These are phyloP conservation scores for Hydractinia echinata DNA, from an alignment of 30 jellyfish, hydroid and myxozoan species.

Conservation along the genomic window DNA sequence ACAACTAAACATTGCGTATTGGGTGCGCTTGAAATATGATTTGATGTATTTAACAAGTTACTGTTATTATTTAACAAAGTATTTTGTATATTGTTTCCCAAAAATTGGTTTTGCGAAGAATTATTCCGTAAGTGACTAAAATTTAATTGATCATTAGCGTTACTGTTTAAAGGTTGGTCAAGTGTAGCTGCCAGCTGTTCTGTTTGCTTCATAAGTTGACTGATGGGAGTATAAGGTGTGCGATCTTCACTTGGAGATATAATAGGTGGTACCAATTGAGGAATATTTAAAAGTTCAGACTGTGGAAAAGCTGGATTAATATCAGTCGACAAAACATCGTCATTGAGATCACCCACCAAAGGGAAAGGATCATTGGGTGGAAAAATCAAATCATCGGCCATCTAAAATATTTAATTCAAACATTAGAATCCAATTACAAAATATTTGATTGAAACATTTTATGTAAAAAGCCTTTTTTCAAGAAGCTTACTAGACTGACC, in stretches of 20 bases:
- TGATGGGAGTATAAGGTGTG: conserved; percentile 16
- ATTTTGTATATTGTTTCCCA: background rate
- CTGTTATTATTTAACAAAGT: background rate
- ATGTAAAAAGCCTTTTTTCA: too few relatives aligned
- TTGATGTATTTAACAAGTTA: background rate
- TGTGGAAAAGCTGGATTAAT: conserved; percentile 27
- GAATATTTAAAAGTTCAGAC: conserved; percentile 32
- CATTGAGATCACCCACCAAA: conserved; percentile 15
- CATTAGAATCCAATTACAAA: background rate
- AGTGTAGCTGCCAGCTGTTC: conserved; percentile 20
- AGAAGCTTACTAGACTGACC: too few relatives aligned
- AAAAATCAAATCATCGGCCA: conserved; percentile 42
- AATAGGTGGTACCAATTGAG: conserved; percentile 38
- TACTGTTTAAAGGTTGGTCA: background rate
- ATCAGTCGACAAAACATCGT: conserved; percentile 22
- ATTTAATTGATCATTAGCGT: background rate
- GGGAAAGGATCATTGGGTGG: conserved; percentile 25
- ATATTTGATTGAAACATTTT: background rate
- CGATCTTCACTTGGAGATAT: conserved; percentile 32
- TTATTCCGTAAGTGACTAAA: background rate
- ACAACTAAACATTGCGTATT: conserved; percentile 44
- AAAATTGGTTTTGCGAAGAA: background rate
- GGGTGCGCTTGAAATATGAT: conserved; percentile 10
- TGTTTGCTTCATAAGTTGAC: conserved; percentile 33
- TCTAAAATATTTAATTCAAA: background rate